Evolutionary conservation across 1,140 invertebrate genomes (phyloP).

Genomic region (Phymastichus coffea): DNA sequence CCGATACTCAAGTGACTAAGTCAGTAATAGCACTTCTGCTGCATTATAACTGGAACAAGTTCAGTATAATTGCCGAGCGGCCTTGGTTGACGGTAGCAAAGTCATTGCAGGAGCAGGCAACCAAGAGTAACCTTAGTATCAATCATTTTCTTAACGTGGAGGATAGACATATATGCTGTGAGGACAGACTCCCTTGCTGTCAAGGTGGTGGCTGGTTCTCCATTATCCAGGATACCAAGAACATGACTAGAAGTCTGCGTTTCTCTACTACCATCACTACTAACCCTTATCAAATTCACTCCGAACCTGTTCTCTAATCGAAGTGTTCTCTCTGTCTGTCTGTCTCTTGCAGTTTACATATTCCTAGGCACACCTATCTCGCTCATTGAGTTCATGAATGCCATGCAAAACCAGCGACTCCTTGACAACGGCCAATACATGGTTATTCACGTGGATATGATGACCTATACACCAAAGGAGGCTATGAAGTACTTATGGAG

Average conservation of each 20-base stretch:
- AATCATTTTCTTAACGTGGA: constrained; percentile 71
- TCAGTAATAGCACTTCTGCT: constrained; percentile 86
- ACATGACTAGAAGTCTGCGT: constrained; percentile 81
- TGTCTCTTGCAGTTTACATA: constrained; percentile 78
- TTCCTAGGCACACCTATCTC: constrained; percentile 80
- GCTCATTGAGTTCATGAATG: constrained; percentile 85
- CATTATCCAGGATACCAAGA: constrained; percentile 85
- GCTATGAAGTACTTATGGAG: constrained; percentile 86
- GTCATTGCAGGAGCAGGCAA: constrained; percentile 71
- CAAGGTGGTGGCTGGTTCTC: constrained; percentile 77
- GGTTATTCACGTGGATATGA: constrained; percentile 91
- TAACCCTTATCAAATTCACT: no score
- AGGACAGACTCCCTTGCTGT: constrained; percentile 71
- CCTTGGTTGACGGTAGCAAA: constrained; percentile 76
- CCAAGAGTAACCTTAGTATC: constrained; percentile 75
- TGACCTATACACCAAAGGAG: constrained; percentile 75
- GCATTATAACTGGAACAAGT: constrained; percentile 92
- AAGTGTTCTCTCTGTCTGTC: no score
- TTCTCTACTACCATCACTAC: no score
- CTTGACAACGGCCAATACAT: constrained; percentile 92
- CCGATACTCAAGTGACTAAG: constrained; percentile 91
- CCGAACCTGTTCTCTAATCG: no score
- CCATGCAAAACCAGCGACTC: constrained; percentile 82
- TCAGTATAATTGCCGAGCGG: constrained; percentile 88
- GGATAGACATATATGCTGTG: constrained; percentile 74